Base-by-base conservation (phyloP, 2,113 vertebrate species). In the Leptobrachium ailaonicum region DNA sequence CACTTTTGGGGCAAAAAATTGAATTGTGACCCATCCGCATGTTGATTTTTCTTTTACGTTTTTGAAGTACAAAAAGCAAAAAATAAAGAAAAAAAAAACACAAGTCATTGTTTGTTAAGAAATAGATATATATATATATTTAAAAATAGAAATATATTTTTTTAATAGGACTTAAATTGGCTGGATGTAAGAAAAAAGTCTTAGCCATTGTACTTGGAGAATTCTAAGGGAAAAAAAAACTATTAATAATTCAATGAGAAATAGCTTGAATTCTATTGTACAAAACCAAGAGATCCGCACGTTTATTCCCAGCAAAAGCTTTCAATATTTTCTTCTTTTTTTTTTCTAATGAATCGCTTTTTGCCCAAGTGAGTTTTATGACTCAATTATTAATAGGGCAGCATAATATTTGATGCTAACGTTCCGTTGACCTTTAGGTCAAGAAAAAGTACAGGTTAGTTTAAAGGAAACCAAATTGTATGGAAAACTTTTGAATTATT, bases 321-420 rank as follows among this genome's bases (percentile, higher is more conserved):
- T 80, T 74, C 71, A 80, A 68, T 80, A 80, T 74, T 73, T 68
- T 32, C 20, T 32, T 32, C 20, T 32, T 32, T 32, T 32, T 32
- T 32, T 69, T 79, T 66, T 45, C 20, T 80, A 80, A 80, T 74
- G 71, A 80, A 80, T 68, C 64, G 41, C 43, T 80, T 80, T 79
- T 80, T 60, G 63, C 71, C 78, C 78, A 60, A 74, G 78, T 74
- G 78, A 74, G 64, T 68, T 80, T 80, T 74, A 80, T 80, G 64
- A 68, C 63, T 80, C 78, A 80, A 80, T 80, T 80, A 80, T 80
- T 80, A 80, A 80, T 80, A 80, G 58, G 68, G 71, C 71, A 47
- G 50, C 41, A 74, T 80, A 68, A 68, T 68, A 80, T 80, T 42
- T 60, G 50, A 68, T 67, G 73, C 63, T 41, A 60, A 41, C 44